Conservation (phyloP, 2,888 invertebrate genomes). For the Griposia aprilina region DNA sequence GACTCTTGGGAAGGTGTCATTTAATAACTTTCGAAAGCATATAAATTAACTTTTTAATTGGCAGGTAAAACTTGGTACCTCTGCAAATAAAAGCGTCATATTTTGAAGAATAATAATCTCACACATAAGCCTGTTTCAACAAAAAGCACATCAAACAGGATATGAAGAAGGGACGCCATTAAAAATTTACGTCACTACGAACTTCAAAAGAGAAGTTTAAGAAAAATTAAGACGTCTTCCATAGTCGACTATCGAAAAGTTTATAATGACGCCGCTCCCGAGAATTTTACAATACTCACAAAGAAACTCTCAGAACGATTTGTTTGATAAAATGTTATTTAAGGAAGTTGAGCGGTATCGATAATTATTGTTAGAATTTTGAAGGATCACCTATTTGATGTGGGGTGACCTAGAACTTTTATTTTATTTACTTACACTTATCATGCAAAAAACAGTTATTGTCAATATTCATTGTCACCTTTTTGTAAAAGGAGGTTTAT, state of each 20-base stretch:
- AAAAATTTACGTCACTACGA: constrained; percentile 49
- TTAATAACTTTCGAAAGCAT: neutral
- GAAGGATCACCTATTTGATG: too few relatives aligned
- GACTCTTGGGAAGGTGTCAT: neutral
- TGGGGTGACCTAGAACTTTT: neutral
- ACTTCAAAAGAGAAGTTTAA: constrained; percentile 26
- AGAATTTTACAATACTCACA: constrained; percentile 40
- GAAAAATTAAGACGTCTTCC: constrained; percentile 33
- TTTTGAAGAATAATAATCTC: neutral
- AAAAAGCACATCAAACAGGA: constrained; percentile 16
- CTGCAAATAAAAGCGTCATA: neutral
- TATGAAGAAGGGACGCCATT: constrained; percentile 20
- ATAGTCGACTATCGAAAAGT: constrained; percentile 52
- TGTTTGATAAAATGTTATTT: neutral
- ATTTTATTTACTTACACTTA: neutral
- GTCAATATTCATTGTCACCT: neutral
- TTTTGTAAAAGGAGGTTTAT: too few relatives aligned
- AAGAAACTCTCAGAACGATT: constrained; percentile 10
- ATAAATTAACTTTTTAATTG: neutral
- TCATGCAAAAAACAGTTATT: neutral
- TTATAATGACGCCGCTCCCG: constrained; percentile 52
- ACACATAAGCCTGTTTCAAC: neutral
- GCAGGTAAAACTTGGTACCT: neutral
- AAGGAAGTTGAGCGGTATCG: too few relatives aligned
- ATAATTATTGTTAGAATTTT: too few relatives aligned